Conservation (phyloP, 2,888 invertebrate genomes). For the Caenorhabditis macrosperma region DNA sequence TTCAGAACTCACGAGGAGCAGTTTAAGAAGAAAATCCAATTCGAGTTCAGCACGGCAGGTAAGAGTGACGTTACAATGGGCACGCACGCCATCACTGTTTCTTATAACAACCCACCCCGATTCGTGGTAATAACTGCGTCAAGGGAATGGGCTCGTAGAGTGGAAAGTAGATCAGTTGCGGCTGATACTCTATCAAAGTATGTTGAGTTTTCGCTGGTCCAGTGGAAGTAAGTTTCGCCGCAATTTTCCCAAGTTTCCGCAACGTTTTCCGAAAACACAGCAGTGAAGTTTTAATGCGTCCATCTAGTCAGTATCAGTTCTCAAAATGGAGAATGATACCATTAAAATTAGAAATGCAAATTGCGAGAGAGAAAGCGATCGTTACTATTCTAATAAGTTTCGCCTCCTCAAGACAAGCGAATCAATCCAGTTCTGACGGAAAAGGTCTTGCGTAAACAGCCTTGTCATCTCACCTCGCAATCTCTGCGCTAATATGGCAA, state of each 20-base stretch:
- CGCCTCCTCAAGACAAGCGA: constrained; percentile 27
- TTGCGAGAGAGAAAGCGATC: constrained; percentile 33
- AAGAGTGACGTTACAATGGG: constrained; percentile 2
- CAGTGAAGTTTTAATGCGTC: constrained; percentile 16
- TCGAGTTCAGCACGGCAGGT: constrained; percentile 71
- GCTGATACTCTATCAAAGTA: not conserved
- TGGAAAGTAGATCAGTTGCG: not conserved
- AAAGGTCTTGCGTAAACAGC: constrained; percentile 59
- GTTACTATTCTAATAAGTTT: constrained; percentile 55
- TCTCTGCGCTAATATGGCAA: constrained; percentile 57
- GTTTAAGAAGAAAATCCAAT: constrained; percentile 70
- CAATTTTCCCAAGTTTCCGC: not conserved
- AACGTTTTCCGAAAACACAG: constrained; percentile 3
- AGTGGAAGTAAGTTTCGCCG: not conserved
- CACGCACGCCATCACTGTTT: not conserved
- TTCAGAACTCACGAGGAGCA: constrained; percentile 76
- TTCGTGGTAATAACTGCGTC: not conserved
- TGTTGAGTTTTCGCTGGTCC: not conserved
- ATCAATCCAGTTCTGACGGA: constrained; percentile 56
- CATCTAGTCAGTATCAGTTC: constrained; percentile 1
- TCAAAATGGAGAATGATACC: constrained; percentile 13
- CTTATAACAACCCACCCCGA: too few species aligned
- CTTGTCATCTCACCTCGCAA: constrained; percentile 56
- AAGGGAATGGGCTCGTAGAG: not conserved
- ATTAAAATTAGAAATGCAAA: constrained; percentile 54